Evolutionary conservation across 2,888 invertebrate species (phyloP), one percentile per base, ranked within the genome.

Genomic region (Pinctada fucata): DNA sequence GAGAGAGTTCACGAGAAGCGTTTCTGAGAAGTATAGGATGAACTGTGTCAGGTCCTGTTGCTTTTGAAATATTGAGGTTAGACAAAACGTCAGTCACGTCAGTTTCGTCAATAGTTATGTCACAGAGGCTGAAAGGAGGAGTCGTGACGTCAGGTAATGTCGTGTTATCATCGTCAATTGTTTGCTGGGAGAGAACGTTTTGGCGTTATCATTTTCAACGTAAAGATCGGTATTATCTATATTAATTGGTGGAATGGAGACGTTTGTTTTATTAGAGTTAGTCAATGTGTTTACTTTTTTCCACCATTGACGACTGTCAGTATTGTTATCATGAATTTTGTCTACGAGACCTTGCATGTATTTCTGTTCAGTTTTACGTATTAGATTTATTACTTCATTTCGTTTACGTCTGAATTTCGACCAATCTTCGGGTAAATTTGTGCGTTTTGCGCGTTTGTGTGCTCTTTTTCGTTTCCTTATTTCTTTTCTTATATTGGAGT

Each of bases 151-250:
- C 3, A 10, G 71, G 76, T 10, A 65, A 6, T 5, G 47, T 10
- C 31, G 48, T 6, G 50, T 76, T 65, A 13, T 10, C 49, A 45
- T 70, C 70, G 47, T 76, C 51, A 1, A 76, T 3, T n/a, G 5
- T 63, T 6, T 67, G 48, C 31, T 76, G 76, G 10, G 49, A 13
- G 13, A n/a, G 16, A 16, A 76, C 16, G 70, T 50, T 63, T 70
- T 70, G n/a, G 63, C 71, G 16, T 4, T 64, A 3, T 65, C 50
- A 13, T 63, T 48, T 45, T 48, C 13, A 31, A 47, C 31, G 50
- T 49, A 10, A 10, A 58, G 3, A 10, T 52, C 8, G 48, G 3
- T 48, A 48, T 13, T 50, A 51, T 58, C 5, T 52, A 10, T 3
- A 8, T 72, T 49, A 6, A 72, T 2, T 3, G 58, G 58, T 4